phyloP scores from a whole-genome alignment of 2,888 invertebrate species.

The Barypeithes pellucidus region DNA sequence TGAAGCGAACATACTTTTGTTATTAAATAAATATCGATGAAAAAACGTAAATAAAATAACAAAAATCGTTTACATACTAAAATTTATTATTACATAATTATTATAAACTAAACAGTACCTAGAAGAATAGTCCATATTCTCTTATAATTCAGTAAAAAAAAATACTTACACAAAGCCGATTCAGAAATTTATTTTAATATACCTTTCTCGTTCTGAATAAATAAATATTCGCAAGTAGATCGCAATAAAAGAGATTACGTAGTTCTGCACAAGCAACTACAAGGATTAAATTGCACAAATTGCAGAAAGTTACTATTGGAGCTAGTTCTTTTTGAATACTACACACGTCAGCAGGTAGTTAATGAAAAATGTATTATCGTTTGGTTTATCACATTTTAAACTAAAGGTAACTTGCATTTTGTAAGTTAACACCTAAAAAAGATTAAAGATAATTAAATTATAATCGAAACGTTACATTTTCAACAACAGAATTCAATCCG shows the following conservation, averaged over 20 bases:
- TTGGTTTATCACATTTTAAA: conserved; percentile 2
- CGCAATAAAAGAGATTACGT: conserved; percentile 54
- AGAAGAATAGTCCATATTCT: conserved; percentile 71
- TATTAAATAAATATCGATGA: too few species aligned
- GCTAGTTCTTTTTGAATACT: background rate
- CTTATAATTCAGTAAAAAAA: conserved; percentile 68
- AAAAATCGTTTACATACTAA: conserved; percentile 64
- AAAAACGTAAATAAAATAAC: background rate
- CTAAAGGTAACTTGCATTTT: too few species aligned
- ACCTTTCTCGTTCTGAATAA: conserved; percentile 22
- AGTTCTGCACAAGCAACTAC: conserved; percentile 66
- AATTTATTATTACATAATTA: conserved; percentile 68
- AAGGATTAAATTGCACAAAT: conserved; percentile 64
- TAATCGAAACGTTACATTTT: too few species aligned
- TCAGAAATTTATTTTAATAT: conserved; percentile 50
- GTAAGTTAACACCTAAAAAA: background rate
- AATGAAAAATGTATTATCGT: conserved; percentile 13
- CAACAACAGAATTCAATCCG: too few species aligned
- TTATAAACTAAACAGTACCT: conserved; percentile 70
- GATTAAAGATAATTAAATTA: too few species aligned
- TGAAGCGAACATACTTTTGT: too few species aligned
- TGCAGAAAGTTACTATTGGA: conserved; percentile 28
- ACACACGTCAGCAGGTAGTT: background rate
- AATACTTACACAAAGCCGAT: conserved; percentile 68
- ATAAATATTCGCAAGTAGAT: conserved; percentile 29